Evolutionary conservation across 2,113 vertebrate genomes (phyloP).

Genomic region (Entelurus aequoreus): DNA sequence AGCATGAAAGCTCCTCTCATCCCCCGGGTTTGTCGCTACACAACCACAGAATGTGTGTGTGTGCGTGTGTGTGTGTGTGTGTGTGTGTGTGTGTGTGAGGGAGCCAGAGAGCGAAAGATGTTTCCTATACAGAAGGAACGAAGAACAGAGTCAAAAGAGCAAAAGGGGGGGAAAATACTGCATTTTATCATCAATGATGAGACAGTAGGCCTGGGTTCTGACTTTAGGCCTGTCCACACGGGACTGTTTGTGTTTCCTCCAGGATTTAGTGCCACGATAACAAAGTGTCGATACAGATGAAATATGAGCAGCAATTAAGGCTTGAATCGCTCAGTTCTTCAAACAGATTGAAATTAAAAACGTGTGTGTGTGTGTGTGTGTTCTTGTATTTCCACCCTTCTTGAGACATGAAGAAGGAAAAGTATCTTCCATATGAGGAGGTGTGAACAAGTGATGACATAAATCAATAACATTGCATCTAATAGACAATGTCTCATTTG

Average conservation of each 20-base stretch:
- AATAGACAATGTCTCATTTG: no score
- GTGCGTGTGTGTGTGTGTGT: constrained; percentile 27
- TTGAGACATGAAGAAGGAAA: no score
- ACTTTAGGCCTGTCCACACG: not conserved
- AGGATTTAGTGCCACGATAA: no score
- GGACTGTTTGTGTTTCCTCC: not conserved
- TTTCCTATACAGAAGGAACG: constrained; percentile 5
- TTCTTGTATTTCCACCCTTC: no score
- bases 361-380: no score
- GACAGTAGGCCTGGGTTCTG: not conserved
- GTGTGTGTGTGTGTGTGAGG: constrained; percentile 20
- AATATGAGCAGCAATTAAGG: no score
- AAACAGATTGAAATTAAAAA: no score
- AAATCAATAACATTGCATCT: no score
- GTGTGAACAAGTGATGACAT: no score
- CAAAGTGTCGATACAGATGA: no score
- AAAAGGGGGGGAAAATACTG: not conserved
- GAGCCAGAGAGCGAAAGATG: constrained; percentile 3
- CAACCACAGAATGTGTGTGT: constrained; percentile 57
- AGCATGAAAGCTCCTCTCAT: constrained; percentile 64
- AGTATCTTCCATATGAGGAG: no score
- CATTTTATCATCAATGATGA: not conserved
- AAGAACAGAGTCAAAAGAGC: constrained; percentile 15
- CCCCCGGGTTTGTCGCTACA: constrained; percentile 63
- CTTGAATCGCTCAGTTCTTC: no score